These are phyloP conservation scores for Margaritifera margaritifera DNA, from an alignment of 2,888 invertebrate species.

Conservation along the genomic window DNA sequence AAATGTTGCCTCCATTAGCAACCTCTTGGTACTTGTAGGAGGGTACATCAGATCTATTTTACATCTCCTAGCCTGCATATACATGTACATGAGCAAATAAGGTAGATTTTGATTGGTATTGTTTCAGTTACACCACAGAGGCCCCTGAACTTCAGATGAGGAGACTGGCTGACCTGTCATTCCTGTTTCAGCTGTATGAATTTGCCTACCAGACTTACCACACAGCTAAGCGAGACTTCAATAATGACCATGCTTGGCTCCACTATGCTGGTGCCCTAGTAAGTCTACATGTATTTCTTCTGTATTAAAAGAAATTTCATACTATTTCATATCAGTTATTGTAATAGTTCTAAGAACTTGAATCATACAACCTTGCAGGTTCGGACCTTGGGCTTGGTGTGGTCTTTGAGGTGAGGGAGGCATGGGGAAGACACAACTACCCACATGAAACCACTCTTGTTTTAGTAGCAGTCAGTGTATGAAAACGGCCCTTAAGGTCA, in stretches of 20 bases:
- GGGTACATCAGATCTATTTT: too few relatives aligned
- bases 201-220: slow-evolving; percentile 95
- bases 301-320: not conserved
- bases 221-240: slow-evolving; percentile 97
- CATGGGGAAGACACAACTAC: too few relatives aligned
- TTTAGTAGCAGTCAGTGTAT: too few relatives aligned
- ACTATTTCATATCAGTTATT: too few relatives aligned
- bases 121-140: slow-evolving; percentile 72
- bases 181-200: slow-evolving; percentile 95
- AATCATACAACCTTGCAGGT: too few relatives aligned
- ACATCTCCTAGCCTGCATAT: too few relatives aligned
- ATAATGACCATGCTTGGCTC: slow-evolving; percentile 96
- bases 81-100: not conserved
- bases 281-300: slow-evolving; percentile 26
- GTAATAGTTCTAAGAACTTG: not conserved
- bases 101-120: not conserved
- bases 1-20: too few relatives aligned
- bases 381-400: too few relatives aligned
- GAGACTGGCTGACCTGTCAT: slow-evolving; percentile 94
- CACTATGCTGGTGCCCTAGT: slow-evolving; percentile 94
- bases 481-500: too few relatives aligned
- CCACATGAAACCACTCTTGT: too few relatives aligned
- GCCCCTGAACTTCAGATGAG: slow-evolving; percentile 91
- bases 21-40: too few relatives aligned
- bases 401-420: too few relatives aligned